These are phyloP conservation scores for Chiloscyllium punctatum DNA, from an alignment of 2,797 vertebrate genomes.

Conservation along the genomic window DNA sequence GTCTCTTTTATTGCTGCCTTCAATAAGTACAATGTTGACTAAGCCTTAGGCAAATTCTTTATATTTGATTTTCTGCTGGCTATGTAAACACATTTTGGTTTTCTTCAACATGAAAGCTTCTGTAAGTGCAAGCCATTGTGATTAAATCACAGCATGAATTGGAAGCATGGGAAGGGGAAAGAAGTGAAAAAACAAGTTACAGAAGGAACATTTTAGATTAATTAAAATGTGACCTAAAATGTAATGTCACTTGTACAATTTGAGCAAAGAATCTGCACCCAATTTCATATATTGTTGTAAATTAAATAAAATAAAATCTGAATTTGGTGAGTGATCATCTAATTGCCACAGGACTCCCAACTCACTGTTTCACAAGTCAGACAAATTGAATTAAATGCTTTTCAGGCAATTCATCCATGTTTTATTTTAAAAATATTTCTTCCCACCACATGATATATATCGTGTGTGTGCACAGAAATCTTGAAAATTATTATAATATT, in stretches of 20 bases:
- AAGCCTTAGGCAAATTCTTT: not conserved
- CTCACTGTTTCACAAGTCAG: not conserved
- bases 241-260: not conserved
- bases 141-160: not conserved
- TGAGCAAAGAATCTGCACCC: not conserved
- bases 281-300: not conserved
- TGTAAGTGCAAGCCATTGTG: not conserved
- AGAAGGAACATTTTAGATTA: not conserved
- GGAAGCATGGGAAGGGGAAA: not conserved
- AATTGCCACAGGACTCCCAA: not conserved
- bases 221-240: not conserved
- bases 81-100: not conserved
- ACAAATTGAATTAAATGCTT: not conserved
- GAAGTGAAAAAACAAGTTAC: not conserved
- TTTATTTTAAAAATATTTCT: not conserved
- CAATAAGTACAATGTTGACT: not conserved
- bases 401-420: not conserved
- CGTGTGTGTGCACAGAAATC: not conserved
- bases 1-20: not conserved
- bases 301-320: not conserved
- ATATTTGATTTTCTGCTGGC: not conserved
- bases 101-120: not conserved
- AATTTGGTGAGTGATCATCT: not conserved
- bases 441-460: not conserved
- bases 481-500: not conserved